Evolutionary conservation across 2,888 invertebrate species (phyloP).

Genomic region (Odontomyia ornata): DNA sequence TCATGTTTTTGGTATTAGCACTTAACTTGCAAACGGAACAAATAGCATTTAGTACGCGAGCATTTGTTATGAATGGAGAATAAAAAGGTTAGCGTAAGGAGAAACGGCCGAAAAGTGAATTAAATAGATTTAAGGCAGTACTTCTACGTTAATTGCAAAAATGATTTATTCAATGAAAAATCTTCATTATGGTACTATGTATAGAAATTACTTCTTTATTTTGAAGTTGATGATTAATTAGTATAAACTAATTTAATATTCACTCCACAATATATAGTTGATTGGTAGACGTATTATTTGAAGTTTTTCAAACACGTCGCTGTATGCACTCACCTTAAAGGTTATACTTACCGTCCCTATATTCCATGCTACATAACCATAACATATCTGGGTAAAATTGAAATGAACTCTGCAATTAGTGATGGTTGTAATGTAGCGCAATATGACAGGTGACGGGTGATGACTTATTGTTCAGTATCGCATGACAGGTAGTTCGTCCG

Average conservation of each 20-base stretch:
- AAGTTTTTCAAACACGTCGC: background rate
- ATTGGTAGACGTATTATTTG: too few species aligned
- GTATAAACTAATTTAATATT: too few species aligned
- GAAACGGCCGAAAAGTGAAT: too few species aligned
- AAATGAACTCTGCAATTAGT: constrained; percentile 36
- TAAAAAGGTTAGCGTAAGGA: background rate
- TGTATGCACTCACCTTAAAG: background rate
- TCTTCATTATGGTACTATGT: too few species aligned
- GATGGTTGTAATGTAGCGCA: constrained; percentile 26
- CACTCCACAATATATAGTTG: too few species aligned
- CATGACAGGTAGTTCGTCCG: constrained; percentile 25
- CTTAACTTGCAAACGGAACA: constrained; percentile 27
- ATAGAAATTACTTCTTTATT: too few species aligned
- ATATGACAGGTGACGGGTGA: constrained; percentile 31
- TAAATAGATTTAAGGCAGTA: background rate
- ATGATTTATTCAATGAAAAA: too few species aligned
- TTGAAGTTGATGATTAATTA: too few species aligned
- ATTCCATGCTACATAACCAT: too few species aligned
- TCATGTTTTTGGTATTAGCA: constrained; percentile 39
- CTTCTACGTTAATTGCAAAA: too few species aligned
- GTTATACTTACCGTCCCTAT: background rate
- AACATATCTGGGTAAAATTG: constrained; percentile 3
- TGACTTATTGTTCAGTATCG: constrained; percentile 33
- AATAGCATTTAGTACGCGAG: constrained; percentile 23
- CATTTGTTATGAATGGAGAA: background rate